Percentiles rank a stretch among this genome's conserved stretches.
Conservation (phyloP, 1,140 invertebrate genomes). For the Drosophila teissieri region DNA sequence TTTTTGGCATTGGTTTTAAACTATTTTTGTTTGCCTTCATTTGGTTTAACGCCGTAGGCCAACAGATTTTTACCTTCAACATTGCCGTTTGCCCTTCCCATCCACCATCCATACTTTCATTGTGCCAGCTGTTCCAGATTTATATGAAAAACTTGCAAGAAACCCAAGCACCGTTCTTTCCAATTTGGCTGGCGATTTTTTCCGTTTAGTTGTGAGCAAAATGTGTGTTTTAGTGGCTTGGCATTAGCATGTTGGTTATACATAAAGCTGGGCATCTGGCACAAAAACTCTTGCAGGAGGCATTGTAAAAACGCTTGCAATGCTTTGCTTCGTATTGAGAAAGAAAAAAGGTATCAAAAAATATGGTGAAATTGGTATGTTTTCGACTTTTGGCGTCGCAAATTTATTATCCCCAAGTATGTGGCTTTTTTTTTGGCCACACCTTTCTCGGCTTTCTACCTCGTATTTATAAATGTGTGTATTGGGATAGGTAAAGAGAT, state of each 20-base stretch:
- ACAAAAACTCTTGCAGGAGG: not conserved
- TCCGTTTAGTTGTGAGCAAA: conserved; percentile 33
- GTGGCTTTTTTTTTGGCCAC: conserved; percentile 46
- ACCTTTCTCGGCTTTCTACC: not conserved
- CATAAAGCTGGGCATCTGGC: conserved; percentile 56
- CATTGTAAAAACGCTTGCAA: conserved; percentile 49
- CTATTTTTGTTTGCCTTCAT: not conserved
- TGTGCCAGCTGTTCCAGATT: conserved; percentile 68
- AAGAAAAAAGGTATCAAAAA: conserved; percentile 22
- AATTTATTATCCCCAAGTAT: conserved; percentile 71
- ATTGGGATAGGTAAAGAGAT: conserved; percentile 13
- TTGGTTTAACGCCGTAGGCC: not conserved
- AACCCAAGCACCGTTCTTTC: conserved; percentile 50
- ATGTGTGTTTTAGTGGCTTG: conserved; percentile 78
- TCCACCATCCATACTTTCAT: not conserved
- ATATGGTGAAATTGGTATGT: conserved; percentile 34
- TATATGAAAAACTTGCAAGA: conserved; percentile 67
- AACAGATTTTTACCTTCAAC: conserved; percentile 8
- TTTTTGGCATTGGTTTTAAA: not conserved
- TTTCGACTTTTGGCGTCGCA: conserved; percentile 40
- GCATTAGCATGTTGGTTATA: conserved; percentile 72
- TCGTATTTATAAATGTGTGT: conserved; percentile 11
- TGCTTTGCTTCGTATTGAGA: conserved; percentile 33
- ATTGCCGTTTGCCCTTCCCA: conserved; percentile 10
- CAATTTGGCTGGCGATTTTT: conserved; percentile 69